These are phyloP conservation scores for Drosophila willistoni DNA, from an alignment of 1,140 invertebrate genomes.

Conservation along the genomic window DNA sequence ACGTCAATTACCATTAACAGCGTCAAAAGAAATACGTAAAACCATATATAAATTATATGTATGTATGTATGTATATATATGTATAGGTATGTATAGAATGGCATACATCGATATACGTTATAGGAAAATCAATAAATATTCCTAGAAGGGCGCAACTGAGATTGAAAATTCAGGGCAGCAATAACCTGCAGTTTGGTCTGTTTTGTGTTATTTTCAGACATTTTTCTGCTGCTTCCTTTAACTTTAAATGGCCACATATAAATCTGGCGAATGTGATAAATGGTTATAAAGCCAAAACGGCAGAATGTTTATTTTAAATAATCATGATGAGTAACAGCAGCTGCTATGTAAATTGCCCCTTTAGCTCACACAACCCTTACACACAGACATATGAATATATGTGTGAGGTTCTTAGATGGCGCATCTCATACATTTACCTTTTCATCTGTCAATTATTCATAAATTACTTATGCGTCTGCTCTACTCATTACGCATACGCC, in stretches of 20 bases:
- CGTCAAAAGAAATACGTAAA: conserved; percentile 23
- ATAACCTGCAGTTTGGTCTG: not conserved
- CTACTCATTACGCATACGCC: conserved; percentile 67
- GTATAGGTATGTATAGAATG: not conserved
- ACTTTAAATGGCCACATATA: conserved; percentile 59
- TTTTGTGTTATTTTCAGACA: not conserved
- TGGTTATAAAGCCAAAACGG: conserved; percentile 69
- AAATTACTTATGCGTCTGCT: conserved; percentile 69
- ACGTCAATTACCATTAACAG: conserved; percentile 60
- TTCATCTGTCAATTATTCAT: conserved; percentile 74
- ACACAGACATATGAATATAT: conserved; percentile 45
- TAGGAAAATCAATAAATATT: conserved; percentile 66
- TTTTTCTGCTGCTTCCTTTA: conserved; percentile 18
- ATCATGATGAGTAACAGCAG: conserved; percentile 72
- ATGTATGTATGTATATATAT: conserved; percentile 32
- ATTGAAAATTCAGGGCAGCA: conserved; percentile 7
- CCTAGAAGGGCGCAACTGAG: conserved; percentile 20
- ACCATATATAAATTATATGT: conserved; percentile 20
- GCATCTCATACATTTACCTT: conserved; percentile 47
- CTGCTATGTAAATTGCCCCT: conserved; percentile 61
- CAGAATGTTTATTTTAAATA: conserved; percentile 78
- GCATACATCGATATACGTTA: conserved; percentile 22
- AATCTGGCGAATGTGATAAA: conserved; percentile 78
- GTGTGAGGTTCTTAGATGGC: conserved; percentile 24
- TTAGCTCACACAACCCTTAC: not conserved